Conservation (phyloP, 2,888 invertebrate species). For the Folsomia manolachei region DNA sequence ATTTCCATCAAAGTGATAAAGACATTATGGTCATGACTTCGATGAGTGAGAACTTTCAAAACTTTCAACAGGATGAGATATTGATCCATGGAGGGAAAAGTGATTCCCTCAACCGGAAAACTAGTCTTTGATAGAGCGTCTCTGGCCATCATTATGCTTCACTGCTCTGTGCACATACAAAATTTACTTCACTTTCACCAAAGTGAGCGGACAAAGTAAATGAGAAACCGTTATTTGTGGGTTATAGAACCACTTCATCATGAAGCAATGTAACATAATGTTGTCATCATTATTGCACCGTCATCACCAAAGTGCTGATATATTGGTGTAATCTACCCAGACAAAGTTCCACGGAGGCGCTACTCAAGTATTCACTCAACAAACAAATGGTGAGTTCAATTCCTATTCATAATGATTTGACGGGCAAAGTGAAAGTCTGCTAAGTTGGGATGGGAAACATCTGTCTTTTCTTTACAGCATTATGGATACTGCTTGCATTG, state of each 20-base stretch:
- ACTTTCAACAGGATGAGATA: background rate
- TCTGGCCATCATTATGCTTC: background rate
- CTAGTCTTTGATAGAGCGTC: slow-evolving; percentile 2
- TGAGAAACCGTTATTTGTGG: background rate
- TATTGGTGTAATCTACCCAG: no score
- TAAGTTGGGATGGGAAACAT: no score
- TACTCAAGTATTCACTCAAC: background rate
- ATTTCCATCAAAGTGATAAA: slow-evolving; percentile 8
- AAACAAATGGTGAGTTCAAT: background rate
- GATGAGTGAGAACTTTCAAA: background rate
- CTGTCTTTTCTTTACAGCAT: no score
- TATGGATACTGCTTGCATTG: no score
- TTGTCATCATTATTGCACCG: background rate
- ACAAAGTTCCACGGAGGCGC: background rate
- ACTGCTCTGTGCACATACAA: no score
- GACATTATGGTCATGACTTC: slow-evolving; percentile 12
- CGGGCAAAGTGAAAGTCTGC: background rate
- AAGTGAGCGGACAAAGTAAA: background rate
- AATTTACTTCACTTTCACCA: no score
- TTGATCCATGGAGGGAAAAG: background rate
- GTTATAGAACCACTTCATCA: background rate
- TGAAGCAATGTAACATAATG: background rate
- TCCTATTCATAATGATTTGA: background rate
- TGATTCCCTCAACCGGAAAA: background rate
- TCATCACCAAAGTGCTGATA: no score